Evolutionary conservation across 1,140 invertebrate genomes (phyloP).

Genomic region (Antheraea mylitta): DNA sequence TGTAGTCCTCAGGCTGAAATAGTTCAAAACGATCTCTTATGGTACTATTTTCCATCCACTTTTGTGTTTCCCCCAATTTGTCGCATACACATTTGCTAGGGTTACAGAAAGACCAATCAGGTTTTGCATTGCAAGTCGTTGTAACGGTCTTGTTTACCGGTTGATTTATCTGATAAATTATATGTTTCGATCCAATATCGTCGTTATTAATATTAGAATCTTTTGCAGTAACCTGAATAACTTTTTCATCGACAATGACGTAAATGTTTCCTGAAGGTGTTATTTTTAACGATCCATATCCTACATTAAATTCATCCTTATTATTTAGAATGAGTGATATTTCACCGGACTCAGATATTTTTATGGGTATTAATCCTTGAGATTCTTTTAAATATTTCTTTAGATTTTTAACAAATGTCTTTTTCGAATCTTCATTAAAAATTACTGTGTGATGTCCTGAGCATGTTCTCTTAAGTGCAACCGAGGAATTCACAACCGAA

Average conservation of each 20-base stretch:
- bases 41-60: background rate
- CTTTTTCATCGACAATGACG: constrained; percentile 32
- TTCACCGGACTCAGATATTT: constrained; percentile 35
- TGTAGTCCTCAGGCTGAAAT: background rate
- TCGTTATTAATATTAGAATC: background rate
- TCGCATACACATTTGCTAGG: constrained; percentile 42
- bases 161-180: constrained; percentile 19
- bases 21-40: background rate
- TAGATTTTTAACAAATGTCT: constrained; percentile 40
- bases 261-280: constrained; percentile 47
- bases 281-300: constrained; percentile 42
- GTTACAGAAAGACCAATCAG: constrained; percentile 29
- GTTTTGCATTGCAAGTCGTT: constrained; percentile 35
- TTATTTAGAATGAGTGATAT: constrained; percentile 37
- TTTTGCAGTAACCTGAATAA: constrained; percentile 22
- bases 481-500: constrained; percentile 17
- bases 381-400: constrained; percentile 33
- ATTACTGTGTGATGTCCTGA: constrained; percentile 40
- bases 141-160: constrained; percentile 33
- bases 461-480: constrained; percentile 33
- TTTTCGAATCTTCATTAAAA: constrained; percentile 44
- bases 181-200: constrained; percentile 8
- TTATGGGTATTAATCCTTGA: constrained; percentile 36
- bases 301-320: constrained; percentile 15
- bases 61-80: constrained; percentile 1